Evolutionary conservation across 2,888 invertebrate genomes (phyloP).

Genomic region (Agrochola litura): DNA sequence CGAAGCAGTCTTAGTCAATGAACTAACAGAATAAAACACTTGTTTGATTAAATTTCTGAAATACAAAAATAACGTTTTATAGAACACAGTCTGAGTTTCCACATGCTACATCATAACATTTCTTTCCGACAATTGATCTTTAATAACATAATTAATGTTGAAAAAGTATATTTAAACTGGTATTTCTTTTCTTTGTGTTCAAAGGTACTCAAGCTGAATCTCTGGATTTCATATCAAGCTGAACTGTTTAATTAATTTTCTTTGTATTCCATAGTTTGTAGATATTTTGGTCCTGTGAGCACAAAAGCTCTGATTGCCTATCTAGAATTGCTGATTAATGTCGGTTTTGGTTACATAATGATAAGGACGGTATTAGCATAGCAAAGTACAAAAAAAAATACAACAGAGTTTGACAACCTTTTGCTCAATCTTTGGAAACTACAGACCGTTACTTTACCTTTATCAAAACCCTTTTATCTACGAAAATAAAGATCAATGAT

Average conservation of each 20-base stretch:
- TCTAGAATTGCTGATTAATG: not conserved
- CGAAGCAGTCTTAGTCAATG: not conserved
- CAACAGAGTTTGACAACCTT: not conserved
- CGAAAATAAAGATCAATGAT: not conserved
- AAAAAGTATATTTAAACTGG: not conserved
- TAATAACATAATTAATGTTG: not conserved
- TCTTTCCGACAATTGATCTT: not conserved
- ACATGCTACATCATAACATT: not conserved
- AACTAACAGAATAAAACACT: not conserved
- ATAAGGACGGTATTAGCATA: not conserved
- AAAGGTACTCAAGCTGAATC: not conserved
- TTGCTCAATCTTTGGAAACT: not conserved
- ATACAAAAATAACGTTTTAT: not conserved
- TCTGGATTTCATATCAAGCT: not conserved
- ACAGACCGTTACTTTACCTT: not conserved
- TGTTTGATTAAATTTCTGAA: not conserved
- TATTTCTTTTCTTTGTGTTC: not conserved
- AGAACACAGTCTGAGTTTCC: not conserved
- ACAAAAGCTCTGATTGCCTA: not conserved
- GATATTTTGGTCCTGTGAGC: not conserved
- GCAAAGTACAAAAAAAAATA: not conserved
- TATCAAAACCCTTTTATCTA: not conserved
- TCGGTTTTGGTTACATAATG: not conserved
- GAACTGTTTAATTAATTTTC: not conserved
- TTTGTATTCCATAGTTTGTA: not conserved